Conservation (phyloP, 2,888 invertebrate species). For the Nesidiocoris tenuis region DNA sequence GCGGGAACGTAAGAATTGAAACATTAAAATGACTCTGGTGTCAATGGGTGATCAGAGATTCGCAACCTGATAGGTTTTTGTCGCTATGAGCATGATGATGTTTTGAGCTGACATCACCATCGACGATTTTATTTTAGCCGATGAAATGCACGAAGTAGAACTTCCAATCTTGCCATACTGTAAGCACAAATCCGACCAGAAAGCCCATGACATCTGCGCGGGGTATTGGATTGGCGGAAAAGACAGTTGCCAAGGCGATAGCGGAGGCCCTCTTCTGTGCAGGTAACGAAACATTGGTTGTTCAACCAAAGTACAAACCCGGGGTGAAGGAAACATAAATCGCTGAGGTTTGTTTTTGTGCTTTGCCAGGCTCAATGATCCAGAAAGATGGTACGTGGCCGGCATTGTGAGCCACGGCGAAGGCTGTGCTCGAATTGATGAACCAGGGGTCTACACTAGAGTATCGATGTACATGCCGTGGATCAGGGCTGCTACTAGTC, state of each 20-base stretch:
- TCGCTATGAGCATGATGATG: too few species aligned
- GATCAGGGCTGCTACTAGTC: slow-evolving; percentile 57
- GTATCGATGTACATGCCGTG: slow-evolving; percentile 73
- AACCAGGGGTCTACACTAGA: slow-evolving; percentile 81
- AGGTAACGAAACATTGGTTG: slow-evolving; percentile 53
- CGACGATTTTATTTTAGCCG: slow-evolving; percentile 68
- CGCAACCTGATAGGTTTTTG: too few species aligned
- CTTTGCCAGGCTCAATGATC: slow-evolving; percentile 33
- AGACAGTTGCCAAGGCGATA: slow-evolving; percentile 84
- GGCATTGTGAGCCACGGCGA: slow-evolving; percentile 86
- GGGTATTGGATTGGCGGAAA: slow-evolving; percentile 71
- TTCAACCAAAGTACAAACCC: background rate
- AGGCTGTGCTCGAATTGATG: slow-evolving; percentile 76
- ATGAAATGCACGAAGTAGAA: slow-evolving; percentile 76
- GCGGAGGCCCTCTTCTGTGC: slow-evolving; percentile 82
- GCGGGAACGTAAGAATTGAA: slow-evolving; percentile 67
- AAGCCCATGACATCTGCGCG: slow-evolving; percentile 73
- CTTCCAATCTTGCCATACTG: slow-evolving; percentile 70
- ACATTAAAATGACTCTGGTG: too few species aligned
- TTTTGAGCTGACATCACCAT: too few species aligned
- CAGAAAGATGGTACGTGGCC: slow-evolving; percentile 71
- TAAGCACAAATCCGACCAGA: slow-evolving; percentile 65
- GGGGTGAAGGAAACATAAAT: background rate
- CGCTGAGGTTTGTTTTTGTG: too few species aligned
- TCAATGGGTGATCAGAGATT: too few species aligned